Conservation (phyloP, 92 coral and sea anemone species). For the Bergia puertoricense region DNA sequence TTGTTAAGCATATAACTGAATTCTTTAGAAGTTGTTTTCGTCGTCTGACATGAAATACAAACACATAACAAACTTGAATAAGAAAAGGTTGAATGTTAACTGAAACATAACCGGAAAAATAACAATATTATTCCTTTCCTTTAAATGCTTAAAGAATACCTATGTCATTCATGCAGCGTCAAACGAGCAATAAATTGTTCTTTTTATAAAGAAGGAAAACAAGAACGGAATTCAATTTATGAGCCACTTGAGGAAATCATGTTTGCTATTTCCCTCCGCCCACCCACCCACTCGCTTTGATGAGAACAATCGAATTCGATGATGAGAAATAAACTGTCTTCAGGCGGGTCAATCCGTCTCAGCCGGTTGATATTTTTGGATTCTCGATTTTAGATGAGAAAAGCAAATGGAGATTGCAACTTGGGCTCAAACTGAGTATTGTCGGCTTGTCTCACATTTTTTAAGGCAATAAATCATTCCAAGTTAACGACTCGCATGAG, state of each 20-base stretch:
- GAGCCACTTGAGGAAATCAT: neutral
- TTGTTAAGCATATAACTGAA: neutral
- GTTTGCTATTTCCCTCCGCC: neutral
- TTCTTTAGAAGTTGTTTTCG: neutral
- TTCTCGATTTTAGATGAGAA: conserved; percentile 10
- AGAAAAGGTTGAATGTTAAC: neutral
- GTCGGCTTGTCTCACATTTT: neutral
- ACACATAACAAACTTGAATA: neutral
- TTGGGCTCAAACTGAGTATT: neutral
- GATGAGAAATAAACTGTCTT: neutral
- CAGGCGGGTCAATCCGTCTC: neutral
- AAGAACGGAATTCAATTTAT: neutral
- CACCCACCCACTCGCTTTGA: neutral
- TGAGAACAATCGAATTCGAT: neutral
- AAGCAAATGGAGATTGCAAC: conserved; percentile 12
- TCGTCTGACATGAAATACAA: neutral
- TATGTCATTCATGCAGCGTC: neutral
- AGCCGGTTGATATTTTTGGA: neutral
- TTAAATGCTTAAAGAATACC: neutral
- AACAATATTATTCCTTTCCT: conserved; percentile 1
- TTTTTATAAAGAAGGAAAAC: neutral
- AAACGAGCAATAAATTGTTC: neutral
- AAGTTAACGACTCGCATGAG: neutral
- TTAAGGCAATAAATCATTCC: neutral
- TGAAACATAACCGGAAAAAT: neutral